Percentiles rank a stretch among this genome's conserved stretches.
Evolutionary conservation across 1,140 invertebrate genomes (phyloP).

Genomic region (Frieseomelitta varia): DNA sequence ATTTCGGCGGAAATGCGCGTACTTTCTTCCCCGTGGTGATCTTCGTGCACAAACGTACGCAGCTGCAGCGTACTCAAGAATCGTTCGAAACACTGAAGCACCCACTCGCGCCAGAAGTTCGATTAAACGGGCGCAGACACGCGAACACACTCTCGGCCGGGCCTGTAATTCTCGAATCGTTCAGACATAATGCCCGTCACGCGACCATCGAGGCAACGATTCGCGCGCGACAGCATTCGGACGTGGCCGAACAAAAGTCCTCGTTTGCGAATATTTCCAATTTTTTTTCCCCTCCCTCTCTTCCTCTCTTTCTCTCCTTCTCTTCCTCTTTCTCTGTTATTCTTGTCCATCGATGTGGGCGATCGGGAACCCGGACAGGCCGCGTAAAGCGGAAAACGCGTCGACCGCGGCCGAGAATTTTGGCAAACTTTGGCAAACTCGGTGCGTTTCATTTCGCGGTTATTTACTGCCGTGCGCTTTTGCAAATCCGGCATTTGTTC

Average conservation of each 20-base stretch:
- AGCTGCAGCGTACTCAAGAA: background rate
- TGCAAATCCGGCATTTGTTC: constrained; percentile 62
- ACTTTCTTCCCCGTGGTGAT: background rate
- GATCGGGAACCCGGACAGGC: constrained; percentile 13
- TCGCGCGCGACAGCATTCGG: background rate
- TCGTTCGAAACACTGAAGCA: background rate
- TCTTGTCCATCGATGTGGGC: background rate
- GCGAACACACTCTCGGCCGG: too few relatives aligned
- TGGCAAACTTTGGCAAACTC: constrained; percentile 51
- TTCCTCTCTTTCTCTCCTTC: background rate
- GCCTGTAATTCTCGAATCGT: background rate
- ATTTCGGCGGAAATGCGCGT: background rate
- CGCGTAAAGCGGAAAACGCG: constrained; percentile 45
- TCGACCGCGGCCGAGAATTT: constrained; percentile 54
- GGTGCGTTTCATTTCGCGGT: constrained; percentile 65
- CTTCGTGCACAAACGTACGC: background rate
- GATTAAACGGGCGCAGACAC: too few relatives aligned
- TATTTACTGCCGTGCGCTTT: constrained; percentile 65
- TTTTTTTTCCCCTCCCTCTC: background rate
- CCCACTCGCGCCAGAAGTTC: too few relatives aligned
- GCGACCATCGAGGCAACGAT: background rate
- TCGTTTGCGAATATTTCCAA: background rate
- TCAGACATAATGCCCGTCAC: background rate
- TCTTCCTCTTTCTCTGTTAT: background rate
- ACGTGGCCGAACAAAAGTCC: constrained; percentile 1